phyloP scores from a whole-genome alignment of 2,113 vertebrate genomes.

The Xiphophorus couchianus region DNA sequence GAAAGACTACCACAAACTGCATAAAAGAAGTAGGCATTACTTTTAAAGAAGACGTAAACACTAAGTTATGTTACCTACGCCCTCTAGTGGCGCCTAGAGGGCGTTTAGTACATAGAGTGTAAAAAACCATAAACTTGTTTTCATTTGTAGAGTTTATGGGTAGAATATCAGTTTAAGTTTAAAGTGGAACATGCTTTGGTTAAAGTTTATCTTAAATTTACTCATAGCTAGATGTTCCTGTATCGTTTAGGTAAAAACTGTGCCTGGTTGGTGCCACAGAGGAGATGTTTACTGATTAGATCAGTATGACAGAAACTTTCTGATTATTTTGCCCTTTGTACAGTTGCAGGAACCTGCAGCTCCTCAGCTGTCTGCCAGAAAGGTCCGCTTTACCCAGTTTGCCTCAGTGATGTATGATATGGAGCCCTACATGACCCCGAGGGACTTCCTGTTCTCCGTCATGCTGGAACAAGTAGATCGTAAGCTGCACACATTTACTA shows the following conservation, averaged over 20 bases:
- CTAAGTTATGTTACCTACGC: not conserved
- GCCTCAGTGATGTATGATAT: constrained; percentile 87
- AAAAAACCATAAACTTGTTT: too few relatives aligned
- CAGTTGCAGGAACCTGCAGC: constrained; percentile 40
- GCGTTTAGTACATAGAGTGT: too few relatives aligned
- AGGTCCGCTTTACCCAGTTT: constrained; percentile 87
- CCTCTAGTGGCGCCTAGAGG: not conserved
- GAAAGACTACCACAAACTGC: fast-evolving
- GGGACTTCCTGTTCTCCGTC: constrained; percentile 94
- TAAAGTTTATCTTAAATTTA: not conserved
- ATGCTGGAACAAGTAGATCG: constrained; percentile 90
- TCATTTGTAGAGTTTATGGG: not conserved
- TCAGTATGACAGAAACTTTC: not conserved
- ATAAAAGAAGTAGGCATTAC: not conserved
- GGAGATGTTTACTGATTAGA: too few relatives aligned
- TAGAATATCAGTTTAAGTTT: not conserved
- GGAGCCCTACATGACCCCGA: constrained; percentile 94
- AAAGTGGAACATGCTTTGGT: not conserved
- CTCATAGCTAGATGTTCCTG: not conserved
- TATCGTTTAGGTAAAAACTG: not conserved
- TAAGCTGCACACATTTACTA: constrained; percentile 73
- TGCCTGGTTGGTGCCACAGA: too few relatives aligned
- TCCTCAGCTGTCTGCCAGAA: constrained; percentile 54
- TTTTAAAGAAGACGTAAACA: not conserved
- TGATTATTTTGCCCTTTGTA: not conserved